Base-by-base conservation (phyloP, 1,140 invertebrate genomes). In the Apocrypta bakeri region DNA sequence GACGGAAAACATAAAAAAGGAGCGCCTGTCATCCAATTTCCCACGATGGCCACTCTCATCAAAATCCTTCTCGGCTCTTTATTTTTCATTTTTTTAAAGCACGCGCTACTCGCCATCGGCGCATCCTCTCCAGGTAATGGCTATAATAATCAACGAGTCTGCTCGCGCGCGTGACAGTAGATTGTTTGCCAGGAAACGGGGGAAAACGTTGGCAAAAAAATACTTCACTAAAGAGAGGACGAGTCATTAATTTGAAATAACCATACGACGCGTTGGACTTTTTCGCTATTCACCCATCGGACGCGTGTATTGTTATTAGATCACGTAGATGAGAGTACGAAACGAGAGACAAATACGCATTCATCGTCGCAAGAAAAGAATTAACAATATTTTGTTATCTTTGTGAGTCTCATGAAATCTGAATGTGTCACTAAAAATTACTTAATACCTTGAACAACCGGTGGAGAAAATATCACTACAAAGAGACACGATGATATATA, bases 171-270 rank as follows among this genome's bases (percentile, higher is more conserved):
- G 68, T 33, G 25, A 64, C 61, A 25, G 24, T 25, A 21, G 24
- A 4, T 74, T 74, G 25, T 74, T 74, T 21, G 24, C 72, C 17
- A 4, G 25, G n/a, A 71, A 64, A 11, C 21, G 14, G 63, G 24
- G 9, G 3, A 9, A 29, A 27, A 66, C n/a, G n/a, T n/a, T n/a
- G n/a, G n/a, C n/a, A 29, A 66, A 27, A 61, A 61, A n/a, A n/a
- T 61, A 2, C 56, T n/a, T n/a, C n/a, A 24, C 9, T 21, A 11
- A 17, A 48, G 40, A 42, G 40, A 42, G 42, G 14, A n/a, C 31
- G 61, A 56, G 29, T 42, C 75, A 66, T 77, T 77, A 77, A 77
- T 77, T 63, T 37, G 75, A 27, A 37, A 77, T 77, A 77, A 77
- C 73, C 29, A 17, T 74, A 72, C n/a, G 17, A 31, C 1, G n/a